Conservation (phyloP, 2,888 invertebrate species). For the Melitaea athalia region DNA sequence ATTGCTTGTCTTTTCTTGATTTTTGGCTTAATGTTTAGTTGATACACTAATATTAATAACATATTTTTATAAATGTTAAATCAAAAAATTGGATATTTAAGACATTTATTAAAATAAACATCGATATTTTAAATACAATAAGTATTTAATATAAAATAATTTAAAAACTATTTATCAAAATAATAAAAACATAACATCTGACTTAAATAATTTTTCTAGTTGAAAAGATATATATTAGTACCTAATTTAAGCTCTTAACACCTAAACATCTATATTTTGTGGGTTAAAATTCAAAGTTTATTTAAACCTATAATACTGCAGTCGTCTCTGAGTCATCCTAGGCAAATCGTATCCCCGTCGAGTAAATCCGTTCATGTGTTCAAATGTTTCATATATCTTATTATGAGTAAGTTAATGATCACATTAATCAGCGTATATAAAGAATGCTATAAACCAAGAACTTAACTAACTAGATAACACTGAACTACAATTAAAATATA, state of each 20-base stretch:
- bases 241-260: background rate
- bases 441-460: background rate
- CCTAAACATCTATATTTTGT: background rate
- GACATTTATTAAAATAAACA: constrained; percentile 1
- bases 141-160: background rate
- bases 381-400: background rate
- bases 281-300: background rate
- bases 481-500: background rate
- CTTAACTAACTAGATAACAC: background rate
- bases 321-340: background rate
- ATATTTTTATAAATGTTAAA: background rate
- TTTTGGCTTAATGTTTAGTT: too few relatives aligned
- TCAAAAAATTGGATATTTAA: background rate
- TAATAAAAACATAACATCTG: background rate
- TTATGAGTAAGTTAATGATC: background rate
- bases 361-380: background rate
- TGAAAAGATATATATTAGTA: background rate
- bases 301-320: too few relatives aligned
- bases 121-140: background rate
- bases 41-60: too few relatives aligned
- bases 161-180: background rate
- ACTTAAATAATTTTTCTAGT: background rate
- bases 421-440: background rate
- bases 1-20: too few relatives aligned
- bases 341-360: background rate